Base-by-base conservation (phyloP, 2,888 invertebrate genomes). In the Galerucella nymphaeae region DNA sequence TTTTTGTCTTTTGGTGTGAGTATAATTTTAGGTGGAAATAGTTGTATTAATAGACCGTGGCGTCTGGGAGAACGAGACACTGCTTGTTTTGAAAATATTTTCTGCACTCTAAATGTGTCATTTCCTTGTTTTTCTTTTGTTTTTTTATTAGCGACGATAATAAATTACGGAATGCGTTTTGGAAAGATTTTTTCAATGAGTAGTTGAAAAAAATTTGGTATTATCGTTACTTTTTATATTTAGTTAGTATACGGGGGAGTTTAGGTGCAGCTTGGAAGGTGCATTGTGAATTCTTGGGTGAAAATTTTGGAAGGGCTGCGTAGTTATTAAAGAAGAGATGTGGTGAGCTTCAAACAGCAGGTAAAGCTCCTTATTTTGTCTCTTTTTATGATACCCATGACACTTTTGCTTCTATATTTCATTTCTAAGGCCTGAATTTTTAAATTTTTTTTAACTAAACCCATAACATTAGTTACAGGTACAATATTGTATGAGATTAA, bases 1-100 rank as follows among this genome's bases (percentile, higher is more conserved):
- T 55, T 66, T 55, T 18, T 41, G 66, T 64, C 42, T 57, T 66
- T 66, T 66, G 66, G 66, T 57, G 50, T 23, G 57, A 66, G 66
- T 18, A 53, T 53, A 53, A 53, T n/a, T 53, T 53, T 58, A 30
- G 58, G 58, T 45, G 30, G 67, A 67, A 42, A 58, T 30, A 50
- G 64, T 30, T 65, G 50, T 53, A 48, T 59, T 59, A 67, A 67
- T 67, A 67, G 67, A 67, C 23, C 59, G 20, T 48, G 67, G 67
- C 67, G 67, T 67, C 67, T 67, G 59, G 67, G 23, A 66, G 48
- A 67, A 59, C 59, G 59, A 48, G 42, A 20, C 30, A 23, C 58
- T 23, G 23, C 58, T 10, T 58, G 18, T 55, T 16, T 16, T 41
- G 10, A 55, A 66, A 66, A 66, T 66, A 66, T 66, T 66, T 66